phyloP scores from a whole-genome alignment of 2,888 invertebrate genomes.

The Salpingus planirostris region DNA sequence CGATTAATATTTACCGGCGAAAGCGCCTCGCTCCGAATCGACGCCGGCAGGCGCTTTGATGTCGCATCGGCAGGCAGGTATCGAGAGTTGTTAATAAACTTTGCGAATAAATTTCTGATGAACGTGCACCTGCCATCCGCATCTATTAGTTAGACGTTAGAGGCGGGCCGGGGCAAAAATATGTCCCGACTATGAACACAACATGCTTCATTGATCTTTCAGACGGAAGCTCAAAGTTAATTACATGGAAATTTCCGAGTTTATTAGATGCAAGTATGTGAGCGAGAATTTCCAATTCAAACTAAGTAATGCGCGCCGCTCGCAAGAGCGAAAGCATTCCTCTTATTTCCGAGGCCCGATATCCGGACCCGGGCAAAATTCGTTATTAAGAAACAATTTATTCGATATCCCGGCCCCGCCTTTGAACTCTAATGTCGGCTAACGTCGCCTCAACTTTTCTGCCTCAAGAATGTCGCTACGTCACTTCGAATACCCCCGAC shows the following conservation, averaged over 20 bases:
- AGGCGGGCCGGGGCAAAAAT: slow-evolving; percentile 13
- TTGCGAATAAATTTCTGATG: slow-evolving; percentile 5
- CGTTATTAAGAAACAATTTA: slow-evolving; percentile 41
- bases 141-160: slow-evolving; percentile 3
- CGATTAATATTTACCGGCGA: no score
- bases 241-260: slow-evolving; percentile 43
- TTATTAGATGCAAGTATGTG: slow-evolving; percentile 45
- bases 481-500: no score
- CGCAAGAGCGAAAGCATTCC: slow-evolving; percentile 31
- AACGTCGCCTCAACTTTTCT: no score
- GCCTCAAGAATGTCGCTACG: no score
- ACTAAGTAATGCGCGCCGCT: slow-evolving; percentile 35
- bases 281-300: slow-evolving; percentile 44
- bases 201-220: slow-evolving; percentile 34
- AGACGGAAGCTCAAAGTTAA: slow-evolving; percentile 38
- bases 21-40: no score
- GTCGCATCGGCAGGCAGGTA: no score
- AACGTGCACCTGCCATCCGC: slow-evolving; percentile 3
- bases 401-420: slow-evolving; percentile 32
- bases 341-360: slow-evolving; percentile 28
- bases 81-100: slow-evolving; percentile 3
- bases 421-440: background rate
- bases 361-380: slow-evolving; percentile 35
- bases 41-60: no score
- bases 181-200: slow-evolving; percentile 19